Percentiles rank a stretch among this genome's conserved stretches.
These are phyloP conservation scores for Aphaenogaster floridana DNA, from an alignment of 1,140 invertebrate species.

Conservation along the genomic window DNA sequence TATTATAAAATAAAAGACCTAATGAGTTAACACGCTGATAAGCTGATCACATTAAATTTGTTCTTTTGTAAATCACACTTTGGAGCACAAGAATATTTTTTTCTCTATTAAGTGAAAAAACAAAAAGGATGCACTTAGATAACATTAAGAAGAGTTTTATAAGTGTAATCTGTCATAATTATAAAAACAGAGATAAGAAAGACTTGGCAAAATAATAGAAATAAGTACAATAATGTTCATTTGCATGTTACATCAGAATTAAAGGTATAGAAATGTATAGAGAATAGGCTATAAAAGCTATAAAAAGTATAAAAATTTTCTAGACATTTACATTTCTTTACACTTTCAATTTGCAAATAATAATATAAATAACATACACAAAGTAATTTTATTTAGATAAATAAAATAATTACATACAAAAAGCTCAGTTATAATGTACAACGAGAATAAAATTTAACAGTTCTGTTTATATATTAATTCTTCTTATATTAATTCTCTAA, in stretches of 20 bases:
- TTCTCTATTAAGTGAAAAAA: neutral
- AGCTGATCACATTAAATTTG: neutral
- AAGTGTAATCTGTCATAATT: neutral
- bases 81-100: neutral
- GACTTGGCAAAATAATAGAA: neutral
- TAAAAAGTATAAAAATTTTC: neutral
- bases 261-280: neutral
- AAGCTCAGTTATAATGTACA: neutral
- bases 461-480: no score
- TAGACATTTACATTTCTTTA: neutral
- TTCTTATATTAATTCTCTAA: neutral
- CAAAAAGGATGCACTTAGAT: neutral
- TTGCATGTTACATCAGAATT: neutral
- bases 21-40: neutral
- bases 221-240: neutral
- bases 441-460: neutral
- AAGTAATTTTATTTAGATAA: neutral
- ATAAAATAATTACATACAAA: neutral
- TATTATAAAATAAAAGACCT: neutral
- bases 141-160: neutral
- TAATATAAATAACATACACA: neutral
- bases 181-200: neutral
- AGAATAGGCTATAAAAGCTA: neutral
- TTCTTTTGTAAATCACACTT: neutral
- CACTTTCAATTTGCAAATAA: slow-evolving; percentile 4